Conservation (phyloP, 2,888 invertebrate genomes). For the Anthophora plumipes region DNA sequence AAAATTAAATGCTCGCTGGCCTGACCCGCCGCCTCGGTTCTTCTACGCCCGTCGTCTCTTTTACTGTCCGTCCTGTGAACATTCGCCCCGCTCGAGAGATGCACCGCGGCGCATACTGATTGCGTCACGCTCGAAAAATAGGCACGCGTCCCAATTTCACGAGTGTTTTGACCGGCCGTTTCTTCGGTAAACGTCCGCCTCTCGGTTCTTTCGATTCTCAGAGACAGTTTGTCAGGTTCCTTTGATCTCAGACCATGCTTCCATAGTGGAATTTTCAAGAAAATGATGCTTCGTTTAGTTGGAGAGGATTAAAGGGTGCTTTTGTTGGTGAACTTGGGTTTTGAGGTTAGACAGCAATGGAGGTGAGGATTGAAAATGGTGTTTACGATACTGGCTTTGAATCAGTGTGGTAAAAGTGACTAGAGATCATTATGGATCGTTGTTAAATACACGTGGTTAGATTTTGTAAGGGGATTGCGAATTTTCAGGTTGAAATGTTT, state of each 20-base stretch:
- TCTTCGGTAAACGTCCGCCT: slow-evolving; percentile 36
- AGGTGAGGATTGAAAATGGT: neutral
- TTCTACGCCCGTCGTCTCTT: neutral
- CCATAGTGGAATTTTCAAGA: neutral
- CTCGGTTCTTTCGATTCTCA: slow-evolving; percentile 4
- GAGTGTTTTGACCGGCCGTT: slow-evolving; percentile 54
- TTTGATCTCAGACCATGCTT: slow-evolving; percentile 2
- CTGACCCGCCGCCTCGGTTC: slow-evolving; percentile 38
- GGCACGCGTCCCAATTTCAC: slow-evolving; percentile 74
- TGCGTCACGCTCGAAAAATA: slow-evolving; percentile 68
- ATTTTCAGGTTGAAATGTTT: no score
- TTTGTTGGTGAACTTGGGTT: neutral
- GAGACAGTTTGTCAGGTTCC: slow-evolving; percentile 28
- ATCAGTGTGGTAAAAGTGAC: no score
- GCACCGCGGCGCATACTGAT: slow-evolving; percentile 58
- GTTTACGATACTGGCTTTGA: neutral
- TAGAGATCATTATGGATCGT: no score
- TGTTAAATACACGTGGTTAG: no score
- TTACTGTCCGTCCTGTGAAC: slow-evolving; percentile 52
- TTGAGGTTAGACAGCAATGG: neutral
- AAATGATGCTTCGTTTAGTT: neutral
- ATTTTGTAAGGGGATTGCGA: no score
- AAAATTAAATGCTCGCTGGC: slow-evolving; percentile 58
- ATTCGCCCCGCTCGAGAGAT: slow-evolving; percentile 39
- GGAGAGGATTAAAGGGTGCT: no score